A percentile compares a stretch with the other conserved stretches of the same genome.
These are phyloP conservation scores for Cyclargus thomasi DNA, from an alignment of 1,140 invertebrate species.

Conservation along the genomic window DNA sequence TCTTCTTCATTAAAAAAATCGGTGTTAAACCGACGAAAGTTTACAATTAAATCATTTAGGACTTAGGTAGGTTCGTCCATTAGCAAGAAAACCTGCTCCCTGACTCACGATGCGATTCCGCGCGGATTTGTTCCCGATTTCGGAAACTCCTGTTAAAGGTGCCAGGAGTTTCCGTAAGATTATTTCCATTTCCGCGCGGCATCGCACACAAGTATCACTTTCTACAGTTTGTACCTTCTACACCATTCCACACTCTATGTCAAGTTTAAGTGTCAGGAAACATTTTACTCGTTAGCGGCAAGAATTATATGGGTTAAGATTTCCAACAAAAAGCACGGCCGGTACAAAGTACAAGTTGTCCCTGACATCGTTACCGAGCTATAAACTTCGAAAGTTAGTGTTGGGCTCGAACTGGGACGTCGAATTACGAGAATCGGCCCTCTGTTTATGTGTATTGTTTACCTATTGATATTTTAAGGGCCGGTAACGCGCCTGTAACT, in stretches of 20 bases:
- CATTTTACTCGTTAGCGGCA: background rate
- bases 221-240: background rate
- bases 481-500: too few species aligned
- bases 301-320: slow-evolving; percentile 3
- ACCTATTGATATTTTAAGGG: background rate
- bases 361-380: background rate
- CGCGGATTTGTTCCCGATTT: too few species aligned
- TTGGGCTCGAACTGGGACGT: background rate
- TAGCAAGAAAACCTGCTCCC: too few species aligned
- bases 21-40: too few species aligned
- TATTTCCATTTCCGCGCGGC: too few species aligned
- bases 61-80: too few species aligned
- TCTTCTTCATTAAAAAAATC: too few species aligned
- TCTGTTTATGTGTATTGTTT: background rate
- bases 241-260: background rate
- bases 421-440: too few species aligned
- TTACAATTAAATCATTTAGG: too few species aligned
- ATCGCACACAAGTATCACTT: background rate
- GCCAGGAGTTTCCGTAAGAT: too few species aligned
- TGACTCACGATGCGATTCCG: too few species aligned
- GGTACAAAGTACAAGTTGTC: background rate
- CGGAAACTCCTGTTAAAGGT: too few species aligned
- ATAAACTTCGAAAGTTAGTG: background rate
- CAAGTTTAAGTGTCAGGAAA: background rate
- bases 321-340: background rate